A percentile compares a stretch with the other conserved stretches of the same genome.
phyloP scores from a whole-genome alignment of 2,888 invertebrate genomes.

The Aelia acuminata region DNA sequence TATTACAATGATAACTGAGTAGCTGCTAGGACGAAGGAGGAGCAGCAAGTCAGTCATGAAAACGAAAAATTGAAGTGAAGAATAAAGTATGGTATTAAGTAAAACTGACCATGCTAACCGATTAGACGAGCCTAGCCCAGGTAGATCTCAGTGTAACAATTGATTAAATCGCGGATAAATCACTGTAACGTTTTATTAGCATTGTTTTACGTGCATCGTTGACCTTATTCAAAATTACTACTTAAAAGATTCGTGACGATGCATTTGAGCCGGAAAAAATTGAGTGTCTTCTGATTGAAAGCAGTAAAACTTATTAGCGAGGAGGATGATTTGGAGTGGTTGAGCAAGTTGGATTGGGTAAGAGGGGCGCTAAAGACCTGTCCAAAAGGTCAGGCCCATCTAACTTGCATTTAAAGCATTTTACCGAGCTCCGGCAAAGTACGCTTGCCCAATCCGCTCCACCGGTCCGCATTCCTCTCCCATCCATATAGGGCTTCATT shows the following conservation, averaged over 20 bases:
- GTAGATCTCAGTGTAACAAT: not conserved
- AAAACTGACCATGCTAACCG: not conserved
- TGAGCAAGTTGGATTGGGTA: not conserved
- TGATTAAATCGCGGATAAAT: not conserved
- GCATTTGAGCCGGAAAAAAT: not conserved
- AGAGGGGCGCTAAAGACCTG: not conserved
- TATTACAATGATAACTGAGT: not conserved
- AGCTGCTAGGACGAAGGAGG: not conserved
- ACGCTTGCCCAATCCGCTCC: not conserved
- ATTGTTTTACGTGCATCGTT: not conserved
- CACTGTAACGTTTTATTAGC: not conserved
- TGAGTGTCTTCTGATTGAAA: not conserved
- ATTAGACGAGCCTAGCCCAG: not conserved
- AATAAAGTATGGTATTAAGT: not conserved
- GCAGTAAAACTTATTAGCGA: not conserved
- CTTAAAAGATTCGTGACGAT: not conserved
- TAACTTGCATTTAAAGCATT: slow-evolving; percentile 31
- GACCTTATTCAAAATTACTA: not conserved
- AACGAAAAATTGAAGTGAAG: not conserved
- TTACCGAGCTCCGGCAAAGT: not conserved
- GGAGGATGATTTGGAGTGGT: not conserved
- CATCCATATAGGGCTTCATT: not conserved
- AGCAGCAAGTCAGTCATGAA: not conserved
- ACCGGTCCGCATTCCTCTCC: not conserved
- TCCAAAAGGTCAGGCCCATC: not conserved